Evolutionary conservation across 1,140 invertebrate genomes (phyloP).

Genomic region (Oryzaephilus surinamensis): DNA sequence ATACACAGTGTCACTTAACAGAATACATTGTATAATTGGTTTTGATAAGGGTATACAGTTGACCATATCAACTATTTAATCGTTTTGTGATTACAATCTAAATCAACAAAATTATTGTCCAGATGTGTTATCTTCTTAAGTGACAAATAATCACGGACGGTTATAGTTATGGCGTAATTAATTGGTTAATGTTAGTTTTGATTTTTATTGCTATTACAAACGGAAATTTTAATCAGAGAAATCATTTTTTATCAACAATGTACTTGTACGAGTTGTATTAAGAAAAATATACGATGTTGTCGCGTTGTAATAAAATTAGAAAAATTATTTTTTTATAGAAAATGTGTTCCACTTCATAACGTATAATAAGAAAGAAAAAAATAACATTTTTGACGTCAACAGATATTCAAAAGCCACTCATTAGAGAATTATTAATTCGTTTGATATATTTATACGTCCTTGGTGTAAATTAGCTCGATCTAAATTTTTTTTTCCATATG

Average conservation of each 20-base stretch:
- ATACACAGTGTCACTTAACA: slow-evolving; percentile 33
- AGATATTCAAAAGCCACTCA: slow-evolving; percentile 16
- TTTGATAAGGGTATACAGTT: slow-evolving; percentile 33
- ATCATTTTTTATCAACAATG: no score
- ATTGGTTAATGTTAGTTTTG: slow-evolving; percentile 34
- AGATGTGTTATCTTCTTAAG: slow-evolving; percentile 32
- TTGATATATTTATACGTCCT: slow-evolving; percentile 18
- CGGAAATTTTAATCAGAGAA: slow-evolving; percentile 28
- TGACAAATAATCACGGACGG: slow-evolving; percentile 35
- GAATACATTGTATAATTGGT: slow-evolving; percentile 35
- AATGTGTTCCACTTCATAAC: no score
- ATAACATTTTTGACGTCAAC: slow-evolving; percentile 16
- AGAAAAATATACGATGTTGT: no score
- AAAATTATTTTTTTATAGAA: no score
- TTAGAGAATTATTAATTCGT: slow-evolving; percentile 15
- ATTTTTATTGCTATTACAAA: slow-evolving; percentile 26
- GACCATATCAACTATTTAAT: slow-evolving; percentile 6
- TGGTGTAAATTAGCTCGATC: slow-evolving; percentile 14
- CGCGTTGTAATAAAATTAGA: no score
- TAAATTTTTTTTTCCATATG: no score
- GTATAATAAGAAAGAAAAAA: no score
- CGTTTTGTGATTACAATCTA: not conserved
- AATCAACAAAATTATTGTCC: slow-evolving; percentile 8
- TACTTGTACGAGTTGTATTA: no score
- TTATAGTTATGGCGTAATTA: no score